Evolutionary conservation across 1,140 invertebrate species (phyloP).

Genomic region (Zaprionus camerounensis): DNA sequence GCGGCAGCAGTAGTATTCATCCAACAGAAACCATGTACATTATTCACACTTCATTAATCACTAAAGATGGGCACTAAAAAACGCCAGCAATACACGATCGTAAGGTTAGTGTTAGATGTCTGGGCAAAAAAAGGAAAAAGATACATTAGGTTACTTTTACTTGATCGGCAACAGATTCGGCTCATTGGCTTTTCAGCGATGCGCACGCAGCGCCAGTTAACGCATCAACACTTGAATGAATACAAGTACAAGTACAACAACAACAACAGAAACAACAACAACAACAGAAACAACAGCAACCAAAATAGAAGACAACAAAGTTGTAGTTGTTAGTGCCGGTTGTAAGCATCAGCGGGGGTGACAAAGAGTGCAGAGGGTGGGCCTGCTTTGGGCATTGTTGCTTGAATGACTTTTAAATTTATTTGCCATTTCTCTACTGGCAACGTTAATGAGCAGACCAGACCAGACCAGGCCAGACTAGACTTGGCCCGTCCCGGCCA

Average conservation of each 20-base stretch:
- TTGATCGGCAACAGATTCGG: conserved; percentile 60
- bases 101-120: conserved; percentile 54
- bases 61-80: conserved; percentile 68
- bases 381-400: conserved; percentile 67
- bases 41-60: conserved; percentile 83
- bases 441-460: conserved; percentile 71
- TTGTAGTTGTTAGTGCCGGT: conserved; percentile 31
- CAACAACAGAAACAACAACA: conserved; percentile 9
- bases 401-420: conserved; percentile 82
- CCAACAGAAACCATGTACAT: conserved; percentile 70
- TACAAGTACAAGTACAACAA: conserved; percentile 42
- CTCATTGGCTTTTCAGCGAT: conserved; percentile 79
- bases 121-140: conserved; percentile 45
- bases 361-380: conserved; percentile 10
- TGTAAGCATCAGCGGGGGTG: not conserved
- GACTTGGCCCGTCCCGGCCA: conserved; percentile 30
- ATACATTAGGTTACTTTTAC: conserved; percentile 71
- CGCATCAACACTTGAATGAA: conserved; percentile 78
- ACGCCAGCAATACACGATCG: conserved; percentile 39
- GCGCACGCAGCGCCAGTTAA: conserved; percentile 79
- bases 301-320: conserved; percentile 43
- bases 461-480: conserved; percentile 33
- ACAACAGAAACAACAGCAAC: conserved; percentile 18
- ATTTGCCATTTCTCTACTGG: conserved; percentile 81
- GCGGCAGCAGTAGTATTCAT: conserved; percentile 35